Evolutionary conservation across 2,888 invertebrate species (phyloP), one percentile per base, ranked within the genome.

Genomic region (Pseudococcus viburni): DNA sequence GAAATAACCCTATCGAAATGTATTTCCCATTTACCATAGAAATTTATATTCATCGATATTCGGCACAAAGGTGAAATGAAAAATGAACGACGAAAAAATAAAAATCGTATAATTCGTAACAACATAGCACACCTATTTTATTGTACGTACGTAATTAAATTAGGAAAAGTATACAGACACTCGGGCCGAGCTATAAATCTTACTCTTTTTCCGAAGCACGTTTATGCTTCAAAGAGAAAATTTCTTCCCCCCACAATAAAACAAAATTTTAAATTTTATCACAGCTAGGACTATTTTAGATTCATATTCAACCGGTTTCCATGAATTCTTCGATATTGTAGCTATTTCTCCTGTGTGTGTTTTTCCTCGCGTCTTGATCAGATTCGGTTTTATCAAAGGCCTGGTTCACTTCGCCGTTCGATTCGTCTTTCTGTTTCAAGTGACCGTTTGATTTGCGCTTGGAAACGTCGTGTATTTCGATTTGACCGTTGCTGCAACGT

Each of bases 401-500:
- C 46, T 39, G 42, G 59, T 88, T 88, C 5, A 84, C 46, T 64
- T 88, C 88, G 22, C 88, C 88, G 39, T 88, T 88, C 3, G 88
- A 39, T 33, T 73, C 83, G 46, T 88, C 83, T 22, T 26, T 68
- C 11, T 33, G 42, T 39, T 88, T 77, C 17, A 84, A 17, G 68
- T 83, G 55, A 42, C 85, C 84, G 26, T 88, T 88, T 59, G 88
- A 88, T 19, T 84, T 88, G 19, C 84, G 84, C 39, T 51, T 64
- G 17, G 84, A 17, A 17, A 84, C 84, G 19, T 87, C 87, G 87
- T 87, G 87, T 17, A 87, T 80, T 51, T 87, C 87, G n/a, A 87
- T 80, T 19, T 73, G 55, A n/a, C 87, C 80, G 26, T 80, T 86
- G 11, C 22, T 86, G 51, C 86, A 48, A 33, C 26, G 26, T 33